phyloP scores from a whole-genome alignment of 2,797 vertebrate species.

The Sphenopsis melanotis region DNA sequence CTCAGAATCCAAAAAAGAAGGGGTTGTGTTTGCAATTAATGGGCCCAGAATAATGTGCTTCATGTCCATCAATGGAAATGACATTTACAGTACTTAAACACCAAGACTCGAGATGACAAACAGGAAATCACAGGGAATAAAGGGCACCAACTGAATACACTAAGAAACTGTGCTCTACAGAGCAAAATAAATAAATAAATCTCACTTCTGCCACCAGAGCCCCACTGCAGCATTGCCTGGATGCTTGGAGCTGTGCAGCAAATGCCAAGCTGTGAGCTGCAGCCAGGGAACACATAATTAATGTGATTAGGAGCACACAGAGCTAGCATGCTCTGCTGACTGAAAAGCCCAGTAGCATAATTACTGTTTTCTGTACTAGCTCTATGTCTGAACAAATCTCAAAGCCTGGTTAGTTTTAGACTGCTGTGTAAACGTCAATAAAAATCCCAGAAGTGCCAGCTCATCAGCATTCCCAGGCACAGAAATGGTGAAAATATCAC shows the following conservation, averaged over 20 bases:
- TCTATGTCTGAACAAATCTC: constrained; percentile 77
- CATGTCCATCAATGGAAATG: neutral
- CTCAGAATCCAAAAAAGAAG: neutral
- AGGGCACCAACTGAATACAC: neutral
- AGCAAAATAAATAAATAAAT: constrained; percentile 39
- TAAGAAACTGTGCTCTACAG: neutral
- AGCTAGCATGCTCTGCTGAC: constrained; percentile 69
- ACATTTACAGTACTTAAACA: neutral
- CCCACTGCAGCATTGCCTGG: constrained; percentile 24
- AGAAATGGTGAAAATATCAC: constrained; percentile 63
- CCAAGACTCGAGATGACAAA: neutral
- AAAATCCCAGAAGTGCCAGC: constrained; percentile 74
- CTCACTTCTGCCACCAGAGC: neutral
- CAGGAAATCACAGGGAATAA: neutral
- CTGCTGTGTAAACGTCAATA: constrained; percentile 78
- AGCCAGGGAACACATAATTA: constrained; percentile 73
- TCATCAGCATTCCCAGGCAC: constrained; percentile 70
- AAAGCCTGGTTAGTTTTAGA: constrained; percentile 76
- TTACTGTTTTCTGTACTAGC: constrained; percentile 76
- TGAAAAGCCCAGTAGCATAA: constrained; percentile 77
- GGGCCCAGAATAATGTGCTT: constrained; percentile 7
- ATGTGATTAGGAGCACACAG: constrained; percentile 76
- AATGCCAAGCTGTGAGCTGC: constrained; percentile 66
- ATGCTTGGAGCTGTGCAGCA: constrained; percentile 55
- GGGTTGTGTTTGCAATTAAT: neutral